Evolutionary conservation across 2,888 invertebrate species (phyloP).

Genomic region (Eupsilia transversa): DNA sequence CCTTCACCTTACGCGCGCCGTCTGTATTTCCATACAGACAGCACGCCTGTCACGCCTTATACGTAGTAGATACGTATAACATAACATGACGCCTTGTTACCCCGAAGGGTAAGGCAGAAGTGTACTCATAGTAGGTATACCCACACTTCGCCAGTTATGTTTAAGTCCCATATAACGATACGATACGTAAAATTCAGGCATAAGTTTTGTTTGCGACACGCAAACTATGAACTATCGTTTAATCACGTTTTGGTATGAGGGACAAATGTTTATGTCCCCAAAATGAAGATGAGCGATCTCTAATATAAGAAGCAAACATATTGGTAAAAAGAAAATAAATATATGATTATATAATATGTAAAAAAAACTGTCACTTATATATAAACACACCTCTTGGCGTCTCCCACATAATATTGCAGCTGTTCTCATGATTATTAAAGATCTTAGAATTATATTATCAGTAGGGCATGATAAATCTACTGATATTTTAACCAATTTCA

Average conservation of each 20-base stretch:
- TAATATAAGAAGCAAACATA: slow-evolving; percentile 2
- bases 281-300: no score
- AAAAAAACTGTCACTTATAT: slow-evolving; percentile 6
- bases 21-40: no score
- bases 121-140: no score
- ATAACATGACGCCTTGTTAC: no score
- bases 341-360: background rate
- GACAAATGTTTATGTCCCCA: background rate
- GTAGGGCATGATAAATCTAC: background rate
- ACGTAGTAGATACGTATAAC: no score
- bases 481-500: slow-evolving; percentile 19
- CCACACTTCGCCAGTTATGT: no score
- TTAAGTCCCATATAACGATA: no score
- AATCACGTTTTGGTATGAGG: background rate
- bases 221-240: background rate
- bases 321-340: background rate
- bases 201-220: background rate
- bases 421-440: slow-evolving; percentile 42
- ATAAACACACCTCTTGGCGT: slow-evolving; percentile 41
- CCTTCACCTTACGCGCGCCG: no score
- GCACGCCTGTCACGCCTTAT: no score
- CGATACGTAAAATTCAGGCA: background rate
- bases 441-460: slow-evolving; percentile 32
- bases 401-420: slow-evolving; percentile 30
- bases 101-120: no score